These are phyloP conservation scores for Xanthia icteritia DNA, from an alignment of 2,888 invertebrate species.

Conservation along the genomic window DNA sequence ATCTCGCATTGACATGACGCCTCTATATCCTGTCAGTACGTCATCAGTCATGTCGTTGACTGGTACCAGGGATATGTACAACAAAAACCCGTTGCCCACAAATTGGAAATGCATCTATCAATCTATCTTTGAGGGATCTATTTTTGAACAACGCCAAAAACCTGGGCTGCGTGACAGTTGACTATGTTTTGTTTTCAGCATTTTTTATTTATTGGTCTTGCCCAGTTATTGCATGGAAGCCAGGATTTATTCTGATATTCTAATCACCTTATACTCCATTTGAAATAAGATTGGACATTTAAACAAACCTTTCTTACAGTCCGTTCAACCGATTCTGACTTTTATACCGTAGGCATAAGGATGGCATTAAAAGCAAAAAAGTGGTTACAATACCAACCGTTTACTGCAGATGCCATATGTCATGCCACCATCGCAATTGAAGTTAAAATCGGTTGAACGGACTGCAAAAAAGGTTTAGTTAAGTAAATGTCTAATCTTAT, in stretches of 20 bases:
- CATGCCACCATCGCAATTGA: no score
- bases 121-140: conserved; percentile 3
- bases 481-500: no score
- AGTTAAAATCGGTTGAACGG: no score
- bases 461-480: no score
- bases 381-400: no score
- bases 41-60: background rate
- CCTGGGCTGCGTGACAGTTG: background rate
- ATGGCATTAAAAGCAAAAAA: no score
- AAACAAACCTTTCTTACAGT: no score
- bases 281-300: no score
- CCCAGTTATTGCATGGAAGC: background rate
- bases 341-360: no score
- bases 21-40: background rate
- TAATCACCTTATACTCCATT: background rate
- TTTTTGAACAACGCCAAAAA: conserved; percentile 23
- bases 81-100: conserved; percentile 9
- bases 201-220: no score
- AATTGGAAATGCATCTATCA: conserved; percentile 42
- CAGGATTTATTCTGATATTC: background rate
- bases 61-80: background rate
- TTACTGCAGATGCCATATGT: no score
- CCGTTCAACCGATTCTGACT: no score
- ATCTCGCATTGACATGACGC: background rate
- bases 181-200: background rate